These are phyloP conservation scores for Tuta absoluta DNA, from an alignment of 2,888 invertebrate species.

Conservation along the genomic window DNA sequence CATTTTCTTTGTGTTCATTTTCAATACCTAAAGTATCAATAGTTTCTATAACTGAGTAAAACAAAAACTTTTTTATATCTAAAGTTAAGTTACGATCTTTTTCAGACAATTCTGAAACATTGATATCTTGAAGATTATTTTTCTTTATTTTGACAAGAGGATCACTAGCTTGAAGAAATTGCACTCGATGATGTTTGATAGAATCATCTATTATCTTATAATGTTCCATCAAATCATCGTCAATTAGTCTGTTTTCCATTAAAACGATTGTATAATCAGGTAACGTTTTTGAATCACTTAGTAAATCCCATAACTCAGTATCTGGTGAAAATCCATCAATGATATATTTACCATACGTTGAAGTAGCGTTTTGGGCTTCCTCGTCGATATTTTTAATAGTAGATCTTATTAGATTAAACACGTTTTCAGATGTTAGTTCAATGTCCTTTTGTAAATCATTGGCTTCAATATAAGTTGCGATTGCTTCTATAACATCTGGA, in stretches of 20 bases:
- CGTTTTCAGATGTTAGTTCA: slow-evolving; percentile 65
- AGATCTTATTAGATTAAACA: slow-evolving; percentile 63
- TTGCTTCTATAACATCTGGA: slow-evolving; percentile 66
- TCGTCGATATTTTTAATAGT: slow-evolving; percentile 62
- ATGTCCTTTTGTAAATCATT: slow-evolving; percentile 70
- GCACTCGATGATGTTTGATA: slow-evolving; percentile 56
- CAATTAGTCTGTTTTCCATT: slow-evolving; percentile 74
- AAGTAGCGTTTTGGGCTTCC: slow-evolving; percentile 46
- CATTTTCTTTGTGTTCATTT: slow-evolving; percentile 28
- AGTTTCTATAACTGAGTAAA: slow-evolving; percentile 39
- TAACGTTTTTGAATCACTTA: slow-evolving; percentile 65
- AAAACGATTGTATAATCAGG: slow-evolving; percentile 81
- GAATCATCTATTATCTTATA: slow-evolving; percentile 58
- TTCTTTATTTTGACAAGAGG: slow-evolving; percentile 59
- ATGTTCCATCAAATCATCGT: slow-evolving; percentile 53
- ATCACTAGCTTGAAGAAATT: slow-evolving; percentile 55
- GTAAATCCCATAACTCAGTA: slow-evolving; percentile 68
- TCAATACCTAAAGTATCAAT: slow-evolving; percentile 36
- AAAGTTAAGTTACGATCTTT: background rate
- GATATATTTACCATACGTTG: slow-evolving; percentile 79
- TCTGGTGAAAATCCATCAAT: slow-evolving; percentile 82
- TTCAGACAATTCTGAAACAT: background rate
- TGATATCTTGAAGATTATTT: slow-evolving; percentile 11
- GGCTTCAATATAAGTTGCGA: slow-evolving; percentile 57
- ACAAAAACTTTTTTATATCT: background rate